Evolutionary conservation across 30 jellyfish, hydroid and myxozoan genomes (phyloP), one percentile per base, ranked within the genome.

Genomic region (Aurelia sp.): DNA sequence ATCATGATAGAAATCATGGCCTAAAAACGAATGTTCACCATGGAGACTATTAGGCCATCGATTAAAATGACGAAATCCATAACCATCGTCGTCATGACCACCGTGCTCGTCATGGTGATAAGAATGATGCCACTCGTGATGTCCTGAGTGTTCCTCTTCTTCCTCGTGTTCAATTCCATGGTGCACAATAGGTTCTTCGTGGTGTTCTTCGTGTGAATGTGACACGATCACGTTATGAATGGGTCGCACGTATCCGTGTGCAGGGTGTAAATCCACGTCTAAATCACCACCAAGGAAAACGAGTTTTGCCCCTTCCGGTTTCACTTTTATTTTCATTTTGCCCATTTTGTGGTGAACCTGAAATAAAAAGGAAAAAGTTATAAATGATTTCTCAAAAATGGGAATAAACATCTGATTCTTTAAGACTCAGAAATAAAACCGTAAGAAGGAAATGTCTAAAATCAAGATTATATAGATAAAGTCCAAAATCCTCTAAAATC

Each of bases 271-370:
- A 52, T 85, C 96, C 30, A 92, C 98, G 73, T 92, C 95, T 7
- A 92, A 87, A 53, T 92, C 98, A 11, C 98, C 97, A 13, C 98
- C 98, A 52, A 92, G 61, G 64, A 92, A 92, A 21, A 79, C 81
- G 77, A 92, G 64, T 19, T 87, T 92, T 57, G 98, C 98, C n/a
- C 98, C 98, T 57, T 87, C 98, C 0, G 98, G 98, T 64, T 86
- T 92, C 20, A 96, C 96, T 71, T 92, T 86, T 48, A 92, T 92
- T 72, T 92, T 92, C 98, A 92, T 92, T 58, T 87, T 75, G 20
- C 98, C 98, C 98, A 92, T 86, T 59, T 86, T 83, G 71, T 92
- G 98, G 37, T 80, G 86, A 13, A 92, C 92, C 98, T 92, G 86
- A 47, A 11, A 37, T 3, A 0, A 7, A 30, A 1, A 10, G 15